Conservation (phyloP, 1,140 invertebrate species). For the Ceratoteleas bidentatus region DNA sequence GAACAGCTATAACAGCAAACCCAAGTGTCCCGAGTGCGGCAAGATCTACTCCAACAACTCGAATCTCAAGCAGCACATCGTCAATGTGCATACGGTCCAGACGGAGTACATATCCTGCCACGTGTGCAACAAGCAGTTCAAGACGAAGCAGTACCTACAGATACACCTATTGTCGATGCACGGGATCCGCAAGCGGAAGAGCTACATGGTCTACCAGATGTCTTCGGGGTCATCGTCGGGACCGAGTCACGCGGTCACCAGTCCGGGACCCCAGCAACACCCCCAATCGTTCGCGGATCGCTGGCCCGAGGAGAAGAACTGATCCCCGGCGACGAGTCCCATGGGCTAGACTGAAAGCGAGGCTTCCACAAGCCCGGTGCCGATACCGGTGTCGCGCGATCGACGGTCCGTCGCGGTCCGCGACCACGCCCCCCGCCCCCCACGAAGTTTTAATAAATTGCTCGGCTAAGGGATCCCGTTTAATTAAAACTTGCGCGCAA, state of each 20-base stretch:
- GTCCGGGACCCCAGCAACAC: slow-evolving; percentile 66
- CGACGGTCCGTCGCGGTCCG: no score
- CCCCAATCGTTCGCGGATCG: slow-evolving; percentile 68
- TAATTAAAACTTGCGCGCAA: slow-evolving; percentile 67
- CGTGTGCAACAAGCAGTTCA: slow-evolving; percentile 85
- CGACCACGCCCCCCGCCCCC: no score
- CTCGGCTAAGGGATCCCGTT: slow-evolving; percentile 64
- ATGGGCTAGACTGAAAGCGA: no score
- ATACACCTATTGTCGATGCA: slow-evolving; percentile 87
- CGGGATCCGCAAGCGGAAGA: slow-evolving; percentile 84
- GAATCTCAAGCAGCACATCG: slow-evolving; percentile 88
- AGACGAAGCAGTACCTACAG: slow-evolving; percentile 87
- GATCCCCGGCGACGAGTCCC: slow-evolving; percentile 40
- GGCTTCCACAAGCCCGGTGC: no score
- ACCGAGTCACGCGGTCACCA: slow-evolving; percentile 46
- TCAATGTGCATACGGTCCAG: slow-evolving; percentile 87
- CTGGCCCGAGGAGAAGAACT: slow-evolving; percentile 74
- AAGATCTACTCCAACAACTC: slow-evolving; percentile 86
- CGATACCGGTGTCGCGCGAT: no score
- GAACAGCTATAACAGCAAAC: slow-evolving; percentile 77
- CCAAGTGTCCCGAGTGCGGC: slow-evolving; percentile 86
- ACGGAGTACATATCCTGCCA: slow-evolving; percentile 85
- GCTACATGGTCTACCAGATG: slow-evolving; percentile 79
- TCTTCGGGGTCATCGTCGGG: slow-evolving; percentile 60
- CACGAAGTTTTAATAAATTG: slow-evolving; percentile 69